These are phyloP conservation scores for Eurypyga helias DNA, from an alignment of 2,113 vertebrate genomes.

Conservation along the genomic window DNA sequence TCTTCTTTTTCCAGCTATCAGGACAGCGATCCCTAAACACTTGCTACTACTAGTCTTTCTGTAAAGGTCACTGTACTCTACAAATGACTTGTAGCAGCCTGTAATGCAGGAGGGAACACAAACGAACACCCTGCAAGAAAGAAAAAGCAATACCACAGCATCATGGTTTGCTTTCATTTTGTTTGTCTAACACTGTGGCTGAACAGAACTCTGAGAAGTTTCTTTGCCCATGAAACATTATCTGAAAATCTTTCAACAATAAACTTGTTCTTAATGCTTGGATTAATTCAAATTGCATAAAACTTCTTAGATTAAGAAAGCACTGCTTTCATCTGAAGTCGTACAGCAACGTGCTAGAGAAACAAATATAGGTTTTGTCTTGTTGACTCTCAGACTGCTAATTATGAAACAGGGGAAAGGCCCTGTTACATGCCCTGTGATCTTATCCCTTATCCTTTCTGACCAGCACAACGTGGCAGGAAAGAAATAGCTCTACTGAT, in stretches of 20 bases:
- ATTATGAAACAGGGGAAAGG: not conserved
- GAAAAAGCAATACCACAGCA: not conserved
- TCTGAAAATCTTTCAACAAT: constrained; percentile 29
- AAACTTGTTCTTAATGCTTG: not conserved
- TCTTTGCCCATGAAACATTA: not conserved
- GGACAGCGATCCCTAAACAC: not conserved
- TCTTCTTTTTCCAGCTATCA: not conserved
- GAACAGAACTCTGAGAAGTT: not conserved
- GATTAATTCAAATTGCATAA: not conserved
- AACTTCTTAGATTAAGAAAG: not conserved
- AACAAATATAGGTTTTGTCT: constrained; percentile 19
- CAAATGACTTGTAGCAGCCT: not conserved
- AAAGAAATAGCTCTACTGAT: constrained; percentile 29
- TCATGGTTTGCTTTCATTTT: not conserved
- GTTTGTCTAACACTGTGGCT: not conserved
- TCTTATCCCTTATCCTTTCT: constrained; percentile 16
- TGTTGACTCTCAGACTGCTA: not conserved
- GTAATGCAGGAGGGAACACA: not conserved
- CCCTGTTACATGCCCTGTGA: not conserved
- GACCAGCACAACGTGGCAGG: not conserved
- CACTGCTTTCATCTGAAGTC: not conserved
- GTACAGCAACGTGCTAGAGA: not conserved
- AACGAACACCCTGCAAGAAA: not conserved
- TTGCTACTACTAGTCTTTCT: not conserved
- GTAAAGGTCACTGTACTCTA: not conserved